These are phyloP conservation scores for Drosophila seguyi DNA, from an alignment of 1,140 invertebrate genomes.

Conservation along the genomic window DNA sequence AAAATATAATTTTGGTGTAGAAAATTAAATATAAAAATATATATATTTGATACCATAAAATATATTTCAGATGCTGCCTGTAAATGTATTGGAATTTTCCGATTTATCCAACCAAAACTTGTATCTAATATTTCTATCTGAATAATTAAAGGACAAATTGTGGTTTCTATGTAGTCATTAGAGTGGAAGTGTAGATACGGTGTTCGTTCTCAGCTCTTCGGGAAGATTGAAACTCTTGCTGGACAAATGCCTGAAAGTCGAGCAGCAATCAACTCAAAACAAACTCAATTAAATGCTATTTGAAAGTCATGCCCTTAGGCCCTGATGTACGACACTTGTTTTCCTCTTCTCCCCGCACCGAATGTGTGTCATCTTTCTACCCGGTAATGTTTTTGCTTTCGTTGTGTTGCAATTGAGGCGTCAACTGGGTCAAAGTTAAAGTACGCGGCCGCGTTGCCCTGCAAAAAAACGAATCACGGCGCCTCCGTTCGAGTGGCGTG, in stretches of 20 bases:
- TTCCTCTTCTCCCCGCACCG: neutral
- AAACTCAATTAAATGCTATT: constrained; percentile 71
- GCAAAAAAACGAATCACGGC: constrained; percentile 53
- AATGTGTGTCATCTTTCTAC: constrained; percentile 42
- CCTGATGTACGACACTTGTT: constrained; percentile 64
- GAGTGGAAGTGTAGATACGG: constrained; percentile 19
- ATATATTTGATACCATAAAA: neutral
- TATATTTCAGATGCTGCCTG: neutral
- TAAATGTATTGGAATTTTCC: too few species aligned
- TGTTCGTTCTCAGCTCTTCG: neutral
- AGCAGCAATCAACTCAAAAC: constrained; percentile 29
- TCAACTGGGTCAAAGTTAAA: constrained; percentile 82
- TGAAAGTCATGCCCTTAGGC: constrained; percentile 63
- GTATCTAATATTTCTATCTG: neutral
- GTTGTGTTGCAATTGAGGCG: constrained; percentile 68
- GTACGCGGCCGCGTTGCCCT: constrained; percentile 23
- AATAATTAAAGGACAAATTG: neutral
- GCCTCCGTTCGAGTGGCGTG: constrained; percentile 59
- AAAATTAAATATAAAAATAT: neutral
- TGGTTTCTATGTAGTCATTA: constrained; percentile 1
- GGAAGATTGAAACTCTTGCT: constrained; percentile 18
- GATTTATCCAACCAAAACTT: constrained; percentile 25
- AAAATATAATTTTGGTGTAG: neutral
- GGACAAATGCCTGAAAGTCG: constrained; percentile 8
- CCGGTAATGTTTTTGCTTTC: constrained; percentile 7